phyloP scores from a whole-genome alignment of 2,888 invertebrate species.

The Agrochola lota region DNA sequence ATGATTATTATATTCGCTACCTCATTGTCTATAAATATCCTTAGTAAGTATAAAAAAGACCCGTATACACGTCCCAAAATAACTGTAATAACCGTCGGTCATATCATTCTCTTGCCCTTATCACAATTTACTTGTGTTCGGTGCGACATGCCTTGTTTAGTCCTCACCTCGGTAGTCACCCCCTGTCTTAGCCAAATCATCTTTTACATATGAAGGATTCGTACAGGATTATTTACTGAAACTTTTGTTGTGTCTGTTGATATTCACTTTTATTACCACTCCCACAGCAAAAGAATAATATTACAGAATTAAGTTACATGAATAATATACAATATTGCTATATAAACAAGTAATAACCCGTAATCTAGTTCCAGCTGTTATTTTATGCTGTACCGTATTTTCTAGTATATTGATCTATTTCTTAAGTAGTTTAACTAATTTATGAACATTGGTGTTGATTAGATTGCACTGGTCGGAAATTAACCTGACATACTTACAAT shows the following conservation, averaged over 20 bases:
- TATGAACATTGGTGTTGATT: not conserved
- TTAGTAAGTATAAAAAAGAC: no score
- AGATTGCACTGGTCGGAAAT: not conserved
- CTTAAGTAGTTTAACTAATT: not conserved
- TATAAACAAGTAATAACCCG: conserved; percentile 8
- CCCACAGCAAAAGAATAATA: not conserved
- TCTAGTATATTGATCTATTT: conserved; percentile 11
- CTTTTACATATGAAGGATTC: no score
- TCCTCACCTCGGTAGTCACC: no score
- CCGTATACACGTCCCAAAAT: no score
- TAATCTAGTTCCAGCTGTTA: conserved; percentile 6
- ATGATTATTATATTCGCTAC: not conserved
- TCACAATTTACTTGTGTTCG: no score
- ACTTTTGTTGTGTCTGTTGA: not conserved
- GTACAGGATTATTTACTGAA: no score
- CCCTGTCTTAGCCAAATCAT: no score
- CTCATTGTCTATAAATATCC: not conserved
- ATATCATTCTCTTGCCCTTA: no score
- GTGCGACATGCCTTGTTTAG: no score
- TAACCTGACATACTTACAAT: not conserved
- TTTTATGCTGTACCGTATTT: conserved; percentile 3
- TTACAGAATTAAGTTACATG: not conserved
- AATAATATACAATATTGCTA: not conserved
- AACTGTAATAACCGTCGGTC: no score
- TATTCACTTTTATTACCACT: not conserved